These are phyloP conservation scores for Synergus umbraculus DNA, from an alignment of 2,888 invertebrate species.

Conservation along the genomic window DNA sequence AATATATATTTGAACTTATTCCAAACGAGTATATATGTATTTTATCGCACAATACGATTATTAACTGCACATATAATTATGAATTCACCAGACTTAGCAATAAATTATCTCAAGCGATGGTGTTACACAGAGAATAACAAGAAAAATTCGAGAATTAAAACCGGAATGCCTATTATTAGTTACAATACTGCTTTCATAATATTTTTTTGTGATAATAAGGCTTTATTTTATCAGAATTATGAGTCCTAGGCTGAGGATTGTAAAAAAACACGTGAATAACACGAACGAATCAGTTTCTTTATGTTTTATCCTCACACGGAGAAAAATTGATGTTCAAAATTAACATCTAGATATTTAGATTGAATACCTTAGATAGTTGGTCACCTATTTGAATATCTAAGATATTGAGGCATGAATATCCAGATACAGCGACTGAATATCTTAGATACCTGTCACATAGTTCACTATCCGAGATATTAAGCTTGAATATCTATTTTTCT, in stretches of 20 bases:
- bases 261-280: slow-evolving; percentile 6
- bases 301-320: background rate
- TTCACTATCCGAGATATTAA: too few relatives aligned
- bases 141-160: background rate
- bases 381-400: too few relatives aligned
- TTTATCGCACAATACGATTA: background rate
- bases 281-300: background rate
- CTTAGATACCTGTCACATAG: too few relatives aligned
- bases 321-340: too few relatives aligned
- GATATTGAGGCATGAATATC: too few relatives aligned
- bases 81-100: background rate
- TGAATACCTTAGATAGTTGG: too few relatives aligned
- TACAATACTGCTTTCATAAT: background rate
- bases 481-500: too few relatives aligned
- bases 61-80: background rate
- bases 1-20: background rate
- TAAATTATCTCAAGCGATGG: background rate
- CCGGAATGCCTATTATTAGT: background rate
- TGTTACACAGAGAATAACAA: background rate
- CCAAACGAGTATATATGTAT: background rate
- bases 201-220: background rate
- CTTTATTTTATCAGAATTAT: background rate
- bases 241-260: background rate
- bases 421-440: too few relatives aligned
- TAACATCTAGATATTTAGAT: too few relatives aligned